Evolutionary conservation across 2,113 vertebrate species (phyloP), one percentile per base, ranked within the genome.

Genomic region (Vanacampus margaritifer): DNA sequence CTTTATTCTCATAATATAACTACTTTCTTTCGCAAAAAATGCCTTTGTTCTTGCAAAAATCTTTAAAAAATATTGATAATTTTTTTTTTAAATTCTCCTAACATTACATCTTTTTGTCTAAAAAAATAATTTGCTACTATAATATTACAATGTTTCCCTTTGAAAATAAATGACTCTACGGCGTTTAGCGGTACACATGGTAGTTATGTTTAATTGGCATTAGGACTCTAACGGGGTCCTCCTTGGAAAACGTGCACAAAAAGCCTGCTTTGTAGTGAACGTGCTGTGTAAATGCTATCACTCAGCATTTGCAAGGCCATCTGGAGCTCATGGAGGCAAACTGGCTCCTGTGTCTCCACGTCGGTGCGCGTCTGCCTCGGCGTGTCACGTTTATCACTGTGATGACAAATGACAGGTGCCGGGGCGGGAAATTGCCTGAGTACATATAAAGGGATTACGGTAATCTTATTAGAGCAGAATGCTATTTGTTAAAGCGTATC

Each of bases 321-420:
- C 65, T 71, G 83, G 72, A 73, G 68, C 72, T 66, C 71, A 62
- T 24, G 48, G 54, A 78, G 67, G 71, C 70, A 71, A 71, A 68
- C 72, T 45, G 64, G 77, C 78, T 76, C 71, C 68, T 72, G 63
- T 26, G 65, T 72, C 71, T 67, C 74, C 69, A 58, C 26, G 71
- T 81, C 79, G 73, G 69, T 73, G 64, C 50, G 69, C 57, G 80
- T 73, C 80, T 84, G 78, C 72, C 79, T 78, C 56, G 65, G 76
- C 78, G 72, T 5, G 73, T 86, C 79, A 79, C 76, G 13, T 85
- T 84, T 82, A 83, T 78, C 69, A 57, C 81, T 64, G 59, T 83
- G 81, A 88, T 87, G 82, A 71, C 74, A 72, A 79, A 77, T 83
- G 81, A 81, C 85, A 87, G 84, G 82, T 88, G 84, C 85, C 76